Evolutionary conservation across 2,888 invertebrate species (phyloP).

Genomic region (Trisateles emortualis): DNA sequence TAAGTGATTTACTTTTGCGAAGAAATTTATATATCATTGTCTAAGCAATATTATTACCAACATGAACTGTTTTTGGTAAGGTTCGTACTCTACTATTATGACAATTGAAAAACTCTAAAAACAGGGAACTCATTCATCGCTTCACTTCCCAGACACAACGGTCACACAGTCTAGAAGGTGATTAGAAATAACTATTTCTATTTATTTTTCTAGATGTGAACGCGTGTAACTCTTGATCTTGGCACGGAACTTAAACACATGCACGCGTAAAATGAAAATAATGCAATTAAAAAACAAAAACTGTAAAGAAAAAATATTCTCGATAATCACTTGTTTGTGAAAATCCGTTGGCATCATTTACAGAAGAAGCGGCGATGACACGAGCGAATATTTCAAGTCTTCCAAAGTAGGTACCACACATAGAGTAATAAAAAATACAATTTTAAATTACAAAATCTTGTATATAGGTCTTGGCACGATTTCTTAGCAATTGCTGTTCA

Average conservation of each 20-base stretch:
- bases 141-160: constrained; percentile 22
- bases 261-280: constrained; percentile 53
- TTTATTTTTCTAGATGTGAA: constrained; percentile 59
- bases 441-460: constrained; percentile 21
- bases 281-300: constrained; percentile 53
- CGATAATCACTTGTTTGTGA: constrained; percentile 72
- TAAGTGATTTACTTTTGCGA: too few relatives aligned
- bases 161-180: constrained; percentile 43
- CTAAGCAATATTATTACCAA: too few relatives aligned
- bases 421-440: constrained; percentile 22
- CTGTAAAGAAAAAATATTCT: constrained; percentile 52
- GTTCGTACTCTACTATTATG: background rate
- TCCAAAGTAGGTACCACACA: constrained; percentile 6
- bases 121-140: constrained; percentile 41
- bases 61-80: too few relatives aligned
- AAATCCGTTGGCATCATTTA: constrained; percentile 51
- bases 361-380: constrained; percentile 38
- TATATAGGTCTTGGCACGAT: constrained; percentile 32
- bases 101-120: constrained; percentile 12
- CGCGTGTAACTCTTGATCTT: constrained; percentile 64
- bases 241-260: constrained; percentile 62
- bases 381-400: constrained; percentile 24
- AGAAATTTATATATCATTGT: too few relatives aligned
- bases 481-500: constrained; percentile 15
- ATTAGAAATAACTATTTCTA: constrained; percentile 66